phyloP scores from a whole-genome alignment of 1,140 invertebrate species.

The Leptopilina boulardi region DNA sequence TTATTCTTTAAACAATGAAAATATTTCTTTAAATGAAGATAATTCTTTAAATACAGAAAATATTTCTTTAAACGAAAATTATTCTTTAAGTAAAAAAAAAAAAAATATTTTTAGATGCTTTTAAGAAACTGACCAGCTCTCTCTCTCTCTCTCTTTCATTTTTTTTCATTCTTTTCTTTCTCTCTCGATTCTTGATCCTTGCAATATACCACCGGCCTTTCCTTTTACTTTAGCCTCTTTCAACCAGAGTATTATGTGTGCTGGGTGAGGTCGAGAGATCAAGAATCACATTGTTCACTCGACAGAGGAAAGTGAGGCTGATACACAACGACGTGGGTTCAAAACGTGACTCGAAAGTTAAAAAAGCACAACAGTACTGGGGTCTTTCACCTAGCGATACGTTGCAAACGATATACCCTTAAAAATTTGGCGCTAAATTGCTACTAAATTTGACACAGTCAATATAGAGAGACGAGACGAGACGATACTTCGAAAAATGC shows the following conservation, averaged over 20 bases:
- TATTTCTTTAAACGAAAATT: no score
- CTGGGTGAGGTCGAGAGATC: slow-evolving; percentile 38
- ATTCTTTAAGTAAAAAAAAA: no score
- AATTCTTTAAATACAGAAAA: no score
- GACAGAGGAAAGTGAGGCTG: slow-evolving; percentile 47
- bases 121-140: neutral
- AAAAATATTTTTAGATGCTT: slow-evolving; percentile 20
- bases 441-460: slow-evolving; percentile 1
- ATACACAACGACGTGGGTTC: slow-evolving; percentile 46
- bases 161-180: neutral
- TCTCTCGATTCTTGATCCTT: neutral
- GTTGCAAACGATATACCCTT: neutral
- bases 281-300: slow-evolving; percentile 54
- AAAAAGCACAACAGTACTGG: neutral
- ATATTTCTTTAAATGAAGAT: no score
- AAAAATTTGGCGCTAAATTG: slow-evolving; percentile 27
- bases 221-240: slow-evolving; percentile 1
- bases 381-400: slow-evolving; percentile 4
- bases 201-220: neutral
- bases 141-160: no score
- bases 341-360: slow-evolving; percentile 8
- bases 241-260: slow-evolving; percentile 2
- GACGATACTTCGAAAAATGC: neutral
- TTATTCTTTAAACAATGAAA: neutral
- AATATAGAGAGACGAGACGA: neutral